Evolutionary conservation across 2,113 vertebrate species (phyloP), one percentile per base, ranked within the genome.

Genomic region (Acrocephalus kingi): DNA sequence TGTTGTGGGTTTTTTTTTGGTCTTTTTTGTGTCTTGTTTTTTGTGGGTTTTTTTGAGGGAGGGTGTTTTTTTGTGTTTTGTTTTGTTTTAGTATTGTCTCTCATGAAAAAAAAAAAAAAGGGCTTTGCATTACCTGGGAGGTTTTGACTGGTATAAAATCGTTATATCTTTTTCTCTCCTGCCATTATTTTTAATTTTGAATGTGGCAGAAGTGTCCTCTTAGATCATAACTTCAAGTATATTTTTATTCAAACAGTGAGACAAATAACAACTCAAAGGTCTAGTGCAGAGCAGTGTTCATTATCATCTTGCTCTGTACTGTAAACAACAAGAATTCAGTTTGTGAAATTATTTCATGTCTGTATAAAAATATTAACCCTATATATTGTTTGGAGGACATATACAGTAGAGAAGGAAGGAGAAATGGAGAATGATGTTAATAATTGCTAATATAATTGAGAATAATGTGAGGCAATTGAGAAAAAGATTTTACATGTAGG

Each of bases 221-320:
- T 90, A 90, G 55, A 85, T 85, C 63, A 66, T 64, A 93, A 84
- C 74, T 96, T 87, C 51, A 67, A 96, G n/a, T 16, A 85, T n/a
- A 91, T 94, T 96, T 74, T 95, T 92, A 96, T 92, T 94, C 63
- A 92, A 95, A 87, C 55, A 83, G 41, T 3, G 35, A 94, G 55
- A 86, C 45, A 93, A 92, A 95, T 74, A 90, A 76, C 72, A 90
- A 72, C 75, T 51, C 55, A 94, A 91, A 91, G 82, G 87, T 97
- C 87, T 88, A 74, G 56, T 83, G 86, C 59, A 87, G 88, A 80
- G 66, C 19, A 84, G 48, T 64, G 55, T 81, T 96, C 61, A 84
- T 96, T 95, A 84, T 90, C 76, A 77, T 85, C 79, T 93, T 93
- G 69, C 83, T 94, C 69, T 87, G 43, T 77, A 77, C 12, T 74